Evolutionary conservation across 2,113 vertebrate species (phyloP), one percentile per base, ranked within the genome.

Genomic region (Orycteropus afer): DNA sequence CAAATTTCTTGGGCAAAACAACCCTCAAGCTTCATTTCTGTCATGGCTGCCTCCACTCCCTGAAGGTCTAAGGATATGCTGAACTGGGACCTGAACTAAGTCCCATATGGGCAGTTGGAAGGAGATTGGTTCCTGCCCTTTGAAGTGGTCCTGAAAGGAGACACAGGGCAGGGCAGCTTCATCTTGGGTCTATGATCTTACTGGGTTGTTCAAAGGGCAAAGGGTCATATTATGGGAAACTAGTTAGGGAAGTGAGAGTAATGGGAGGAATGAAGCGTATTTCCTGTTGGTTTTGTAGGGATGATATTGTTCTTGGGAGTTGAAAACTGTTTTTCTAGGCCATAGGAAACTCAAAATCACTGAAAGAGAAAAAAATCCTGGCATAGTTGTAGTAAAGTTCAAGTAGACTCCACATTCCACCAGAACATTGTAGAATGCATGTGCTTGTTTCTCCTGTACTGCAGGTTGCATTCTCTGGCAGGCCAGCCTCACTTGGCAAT

Each of bases 371-470:
- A 81, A 61, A 80, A 37, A 45, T 8, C 9, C 81, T 89, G 82
- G 40, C 86, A 57, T n/a, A 45, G 53, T 55, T 90, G 53, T 82
- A 85, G 59, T 65, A 92, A 80, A 95, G 90, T 82, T 90, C 88
- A 90, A 61, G 65, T 81, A 51, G 77, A 90, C 13, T 53, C 73
- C 37, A 82, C 76, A 55, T 93, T 95, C 63, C 78, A 45, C 82
- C 2, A 9, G 89, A 74, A 84, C 53, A 42, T 69, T 88, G 82
- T 88, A 82, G 88, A 95, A 74, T 34, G 20, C 8, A 5, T 27
- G 71, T 55, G 34, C 47, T 88, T 17, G 32, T 73, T 84, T 59
- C 45, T 67, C 61, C 73, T 73, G 4, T 32, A 55, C 7, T 84
- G 8, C 29, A 93, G n/a, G 69, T 57, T 42, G 8, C 53, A 34